These are phyloP conservation scores for Phyllostomus hastatus DNA, from an alignment of 2,113 vertebrate species.

Conservation along the genomic window DNA sequence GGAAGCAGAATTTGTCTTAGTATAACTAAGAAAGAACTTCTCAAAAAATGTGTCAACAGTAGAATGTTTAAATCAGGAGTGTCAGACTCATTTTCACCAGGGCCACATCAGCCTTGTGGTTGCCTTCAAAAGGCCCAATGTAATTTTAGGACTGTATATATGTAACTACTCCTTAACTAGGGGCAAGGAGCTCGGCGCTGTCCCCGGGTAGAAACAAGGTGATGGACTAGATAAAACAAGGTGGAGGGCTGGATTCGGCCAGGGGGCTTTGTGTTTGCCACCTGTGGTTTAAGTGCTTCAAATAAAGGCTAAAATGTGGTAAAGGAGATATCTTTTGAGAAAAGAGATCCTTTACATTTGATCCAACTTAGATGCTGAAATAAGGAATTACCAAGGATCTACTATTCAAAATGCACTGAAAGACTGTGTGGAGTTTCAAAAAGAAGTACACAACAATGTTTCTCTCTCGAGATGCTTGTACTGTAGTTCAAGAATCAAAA, in stretches of 20 bases:
- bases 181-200: too few relatives aligned
- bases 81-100: too few relatives aligned
- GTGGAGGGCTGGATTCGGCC: too few relatives aligned
- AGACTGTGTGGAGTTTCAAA: neutral
- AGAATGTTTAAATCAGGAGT: neutral
- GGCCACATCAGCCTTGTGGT: too few relatives aligned
- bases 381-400: neutral
- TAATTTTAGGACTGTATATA: too few relatives aligned
- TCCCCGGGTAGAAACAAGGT: too few relatives aligned
- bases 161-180: too few relatives aligned
- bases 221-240: too few relatives aligned
- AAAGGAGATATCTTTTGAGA: neutral
- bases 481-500: neutral
- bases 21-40: neutral
- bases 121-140: too few relatives aligned
- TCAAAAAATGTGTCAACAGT: neutral
- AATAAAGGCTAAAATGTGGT: neutral
- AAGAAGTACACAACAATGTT: neutral
- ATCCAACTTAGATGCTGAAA: neutral
- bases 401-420: neutral
- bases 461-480: neutral
- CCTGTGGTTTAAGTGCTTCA: neutral
- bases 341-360: neutral
- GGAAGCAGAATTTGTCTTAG: neutral
- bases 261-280: too few relatives aligned